Conservation (phyloP, 2,888 invertebrate genomes). For the Brachyptera risi region DNA sequence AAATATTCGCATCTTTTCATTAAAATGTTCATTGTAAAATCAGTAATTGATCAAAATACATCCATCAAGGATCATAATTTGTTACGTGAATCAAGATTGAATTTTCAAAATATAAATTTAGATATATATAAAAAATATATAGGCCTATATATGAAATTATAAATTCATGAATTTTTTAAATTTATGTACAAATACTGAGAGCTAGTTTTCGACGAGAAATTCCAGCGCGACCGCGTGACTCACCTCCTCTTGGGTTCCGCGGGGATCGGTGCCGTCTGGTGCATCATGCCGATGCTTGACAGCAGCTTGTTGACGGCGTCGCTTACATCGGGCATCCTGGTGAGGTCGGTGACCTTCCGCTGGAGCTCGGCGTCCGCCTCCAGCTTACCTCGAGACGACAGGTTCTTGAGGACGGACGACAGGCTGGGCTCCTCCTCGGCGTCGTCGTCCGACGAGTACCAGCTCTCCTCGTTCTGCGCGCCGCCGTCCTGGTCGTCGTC, state of each 20-base stretch:
- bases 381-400: conserved; percentile 46
- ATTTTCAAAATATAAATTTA: too few species aligned
- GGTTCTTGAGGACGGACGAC: conserved; percentile 34
- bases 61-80: too few species aligned
- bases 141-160: too few species aligned
- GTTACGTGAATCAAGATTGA: too few species aligned
- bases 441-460: conserved; percentile 80
- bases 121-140: too few species aligned
- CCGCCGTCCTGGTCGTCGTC: too few species aligned
- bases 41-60: too few species aligned
- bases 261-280: neutral
- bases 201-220: neutral
- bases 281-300: conserved; percentile 29
- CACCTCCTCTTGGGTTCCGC: neutral
- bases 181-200: too few species aligned
- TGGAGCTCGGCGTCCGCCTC: conserved; percentile 68
- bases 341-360: conserved; percentile 50
- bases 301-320: conserved; percentile 67
- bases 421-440: conserved; percentile 55
- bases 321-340: conserved; percentile 64
- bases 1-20: too few species aligned
- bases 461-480: conserved; percentile 47
- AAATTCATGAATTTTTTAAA: too few species aligned
- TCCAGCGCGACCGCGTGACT: neutral
- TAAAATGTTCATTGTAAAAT: too few species aligned